Conservation (phyloP, 1,140 invertebrate genomes). For the Leptestheria dahalacensis region DNA sequence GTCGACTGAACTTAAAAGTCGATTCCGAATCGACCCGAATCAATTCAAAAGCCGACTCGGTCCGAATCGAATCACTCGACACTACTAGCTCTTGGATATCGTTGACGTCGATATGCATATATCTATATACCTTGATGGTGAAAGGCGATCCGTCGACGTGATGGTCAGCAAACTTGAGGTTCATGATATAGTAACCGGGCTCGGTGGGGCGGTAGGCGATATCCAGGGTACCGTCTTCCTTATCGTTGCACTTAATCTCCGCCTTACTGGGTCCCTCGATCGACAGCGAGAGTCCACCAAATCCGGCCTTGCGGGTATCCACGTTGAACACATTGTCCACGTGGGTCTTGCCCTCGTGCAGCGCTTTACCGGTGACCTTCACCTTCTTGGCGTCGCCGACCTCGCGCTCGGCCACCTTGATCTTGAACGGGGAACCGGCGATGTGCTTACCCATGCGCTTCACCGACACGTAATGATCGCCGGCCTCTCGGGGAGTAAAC, state of each 20-base stretch:
- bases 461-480: constrained; percentile 86
- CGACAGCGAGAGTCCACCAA: constrained; percentile 85
- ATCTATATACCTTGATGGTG: constrained; percentile 83
- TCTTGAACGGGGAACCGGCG: constrained; percentile 91
- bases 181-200: constrained; percentile 92
- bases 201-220: constrained; percentile 94
- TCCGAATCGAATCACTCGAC: too few relatives aligned
- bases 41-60: too few relatives aligned
- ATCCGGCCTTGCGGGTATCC: constrained; percentile 84
- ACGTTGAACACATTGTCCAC: constrained; percentile 80
- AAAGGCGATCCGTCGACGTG: constrained; percentile 91
- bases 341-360: constrained; percentile 86
- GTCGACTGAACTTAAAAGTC: too few relatives aligned
- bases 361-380: constrained; percentile 62
- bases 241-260: constrained; percentile 92
- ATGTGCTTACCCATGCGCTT: constrained; percentile 90
- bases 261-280: constrained; percentile 87
- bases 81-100: too few relatives aligned
- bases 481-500: constrained; percentile 87
- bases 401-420: constrained; percentile 79
- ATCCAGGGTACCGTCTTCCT: constrained; percentile 86
- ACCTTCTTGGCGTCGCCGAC: constrained; percentile 97
- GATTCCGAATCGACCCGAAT: too few relatives aligned
- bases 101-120: too few relatives aligned
- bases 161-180: constrained; percentile 94